Conservation (phyloP, 2,113 vertebrate species). For the Lycocorax pyrrhopterus region DNA sequence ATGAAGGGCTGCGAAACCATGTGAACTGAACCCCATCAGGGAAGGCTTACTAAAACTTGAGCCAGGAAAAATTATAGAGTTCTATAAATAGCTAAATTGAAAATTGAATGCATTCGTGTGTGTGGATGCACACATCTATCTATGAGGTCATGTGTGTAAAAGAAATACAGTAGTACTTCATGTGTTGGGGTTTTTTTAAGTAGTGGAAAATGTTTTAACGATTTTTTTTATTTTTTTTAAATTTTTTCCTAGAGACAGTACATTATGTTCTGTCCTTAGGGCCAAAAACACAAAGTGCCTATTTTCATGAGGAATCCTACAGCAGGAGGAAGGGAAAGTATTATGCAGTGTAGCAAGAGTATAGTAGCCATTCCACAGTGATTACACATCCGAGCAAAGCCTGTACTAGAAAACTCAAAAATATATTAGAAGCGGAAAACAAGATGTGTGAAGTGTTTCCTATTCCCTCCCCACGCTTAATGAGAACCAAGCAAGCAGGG, state of each 20-base stretch:
- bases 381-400: slow-evolving; percentile 60
- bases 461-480: slow-evolving; percentile 11
- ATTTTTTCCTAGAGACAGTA: slow-evolving; percentile 39
- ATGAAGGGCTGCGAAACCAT: neutral
- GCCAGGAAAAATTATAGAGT: slow-evolving; percentile 47
- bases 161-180: slow-evolving; percentile 47
- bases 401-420: slow-evolving; percentile 24
- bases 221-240: neutral
- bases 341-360: slow-evolving; percentile 54
- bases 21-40: slow-evolving; percentile 20
- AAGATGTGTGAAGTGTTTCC: slow-evolving; percentile 61
- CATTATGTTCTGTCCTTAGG: slow-evolving; percentile 50
- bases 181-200: neutral
- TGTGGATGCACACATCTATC: slow-evolving; percentile 13
- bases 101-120: slow-evolving; percentile 35
- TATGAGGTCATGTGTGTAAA: slow-evolving; percentile 7
- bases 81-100: slow-evolving; percentile 60
- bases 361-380: slow-evolving; percentile 67
- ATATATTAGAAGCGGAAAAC: slow-evolving; percentile 48
- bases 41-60: slow-evolving; percentile 7
- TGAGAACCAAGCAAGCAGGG: neutral
- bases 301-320: slow-evolving; percentile 61
- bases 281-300: slow-evolving; percentile 50
- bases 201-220: slow-evolving; percentile 41
- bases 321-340: slow-evolving; percentile 65